Base-by-base conservation (phyloP, 2,113 vertebrate genomes). In the Amblyopsis rosae region DNA sequence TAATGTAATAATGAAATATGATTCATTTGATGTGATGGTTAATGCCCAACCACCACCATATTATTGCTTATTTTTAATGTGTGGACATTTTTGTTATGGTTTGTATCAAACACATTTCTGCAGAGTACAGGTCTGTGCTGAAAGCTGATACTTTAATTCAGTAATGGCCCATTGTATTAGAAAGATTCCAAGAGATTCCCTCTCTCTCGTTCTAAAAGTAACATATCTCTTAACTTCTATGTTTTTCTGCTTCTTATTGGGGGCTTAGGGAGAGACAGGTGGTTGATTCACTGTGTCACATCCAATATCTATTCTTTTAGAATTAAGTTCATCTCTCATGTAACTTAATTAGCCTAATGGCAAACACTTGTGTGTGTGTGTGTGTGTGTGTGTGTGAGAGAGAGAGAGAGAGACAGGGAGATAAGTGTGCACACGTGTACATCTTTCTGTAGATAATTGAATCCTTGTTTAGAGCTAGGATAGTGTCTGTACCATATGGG, bases 331-430 rank as follows among this genome's bases (percentile, higher is more conserved):
- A 80, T 51, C 83, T 60, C 65, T 75, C 60, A 75, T 74, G 72
- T 81, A 85, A 64, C 45, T 69, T 64, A 73, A 90, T 92, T 90
- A 88, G 82, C 84, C 89, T 89, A 89, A 90, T 89, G 90, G 67
- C 72, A 13, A 72, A 66, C 71, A 70, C 61, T 78, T 77, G 32
- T 35, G 16, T 47, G 59, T 67, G 59, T 63, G 45, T 62, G 74
- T 58, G 49, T 68, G 65, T 50, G 15, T 12, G 59, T 11, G 41
- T 61, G 54, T 50, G 72, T 67, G 54, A 17, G 3, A 9, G 54
- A 6, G 54, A 8, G 54, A 9, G 1, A 19, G 54, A 8, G 5
- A 19, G 16, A 16, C 17, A 10, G 17, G 54, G 17, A 16, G 9
- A 16, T 26, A 33, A 41, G 58, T n/a, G 58, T 41, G 58, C 35